Base-by-base conservation (phyloP, 2,888 invertebrate genomes). In the Cinara cedri region DNA sequence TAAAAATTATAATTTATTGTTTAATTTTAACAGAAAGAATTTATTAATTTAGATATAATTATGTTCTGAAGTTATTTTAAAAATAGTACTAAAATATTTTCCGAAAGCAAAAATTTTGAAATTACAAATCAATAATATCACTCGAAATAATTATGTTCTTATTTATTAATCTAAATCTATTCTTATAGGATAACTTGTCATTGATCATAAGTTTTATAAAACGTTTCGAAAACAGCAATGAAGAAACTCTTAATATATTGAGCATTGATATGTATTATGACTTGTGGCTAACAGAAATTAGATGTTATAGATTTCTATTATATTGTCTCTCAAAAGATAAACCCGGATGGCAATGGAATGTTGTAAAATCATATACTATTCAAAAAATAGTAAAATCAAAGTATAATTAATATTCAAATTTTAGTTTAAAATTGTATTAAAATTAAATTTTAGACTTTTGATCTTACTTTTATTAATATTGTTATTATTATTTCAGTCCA, bases 251-350 rank as follows among this genome's bases (percentile, higher is more conserved):
- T 6, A 66, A 70, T 46, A 78, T 51, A 49, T 42, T 68, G 19
- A 78, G 76, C 4, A 78, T 78, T 21, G 49, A 60, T 68, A 78
- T 78, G 76, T 78, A 57, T 60, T 78, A 68, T 68, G 68, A 78
- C 1, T 26, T 78, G 60, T 78, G 76, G 76, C 34, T 6, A 60
- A 70, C 49, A 60, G 76, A 78, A 57, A 24, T 57, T 68, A 68
- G 76, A 60, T 78, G 66, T 60, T 78, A 78, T 60, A 68, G 76
- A 68, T 78, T 78, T n/a, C 49, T 78, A 42, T 49, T 78, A 13
- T 78, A 78, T 49, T 68, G 76, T 78, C 19, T 78, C 49, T 68
- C 76, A 21, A 78, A 60, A 68, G 76, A 78, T 68, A 60, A 68
- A 60, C 34, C 60, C 6, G 76, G 76, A 49, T 70, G 68, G 60